Evolutionary conservation across 2,888 invertebrate genomes (phyloP), one percentile per base, ranked within the genome.

Genomic region (Smittia aterrima): DNA sequence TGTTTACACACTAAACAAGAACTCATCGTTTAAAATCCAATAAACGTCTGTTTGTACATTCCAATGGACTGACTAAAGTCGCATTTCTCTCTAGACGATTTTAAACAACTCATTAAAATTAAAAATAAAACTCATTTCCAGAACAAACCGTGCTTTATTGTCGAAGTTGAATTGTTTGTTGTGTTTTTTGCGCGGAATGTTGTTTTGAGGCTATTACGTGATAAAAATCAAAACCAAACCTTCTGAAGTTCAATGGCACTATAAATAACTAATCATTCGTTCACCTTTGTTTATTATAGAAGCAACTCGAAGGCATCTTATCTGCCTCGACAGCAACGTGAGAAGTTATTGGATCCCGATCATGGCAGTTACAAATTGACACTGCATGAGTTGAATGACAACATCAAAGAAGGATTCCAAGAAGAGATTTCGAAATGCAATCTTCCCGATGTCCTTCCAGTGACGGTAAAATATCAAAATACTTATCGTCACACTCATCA

Each of bases 301-400:
- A 90, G 89, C 80, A 90, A 90, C 80, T 91, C 91, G 72, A 91
- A 91, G 83, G 90, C 90, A 77, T 90, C 91, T 75, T 91, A 91
- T 81, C 82, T 91, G 82, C 88, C 90, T 76, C 85, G 90, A 53
- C 86, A 90, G 74, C 90, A 90, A 79, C 85, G 88, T 76, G 90
- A 90, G 77, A 85, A 87, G 78, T 84, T 86, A 64, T 84, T 86
- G 75, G 90, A 90, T 81, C 87, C 88, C 75, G 91, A 90, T 80
- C 88, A 87, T 79, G 91, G 91, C 76, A 90, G 89, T 79, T 91
- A 91, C 82, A 90, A 90, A 79, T 84, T 90, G 66, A 90, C 90
- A 18, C 86, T 90, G 83, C 90, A 86, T 74, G 82, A 83, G 76
- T 78, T 80, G 76, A 81, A 82, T 68, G 77, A 77, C 75, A 76